Evolutionary conservation across 2,113 vertebrate species (phyloP).

Genomic region (Orycteropus afer): DNA sequence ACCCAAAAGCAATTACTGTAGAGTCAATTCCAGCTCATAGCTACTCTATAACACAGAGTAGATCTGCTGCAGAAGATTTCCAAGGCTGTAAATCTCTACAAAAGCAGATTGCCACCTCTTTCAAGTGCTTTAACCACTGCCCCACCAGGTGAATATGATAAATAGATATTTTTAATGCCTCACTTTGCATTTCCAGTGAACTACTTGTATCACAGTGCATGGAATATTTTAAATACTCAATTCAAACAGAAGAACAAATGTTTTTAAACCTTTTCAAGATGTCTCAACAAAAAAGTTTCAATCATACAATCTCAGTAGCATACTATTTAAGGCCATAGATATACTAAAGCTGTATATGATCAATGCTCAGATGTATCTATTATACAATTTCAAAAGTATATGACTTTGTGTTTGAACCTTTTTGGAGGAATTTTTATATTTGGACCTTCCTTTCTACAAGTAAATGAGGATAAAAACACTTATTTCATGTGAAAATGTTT

Average conservation of each 20-base stretch:
- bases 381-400: neutral
- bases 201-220: neutral
- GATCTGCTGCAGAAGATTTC: neutral
- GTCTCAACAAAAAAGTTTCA: neutral
- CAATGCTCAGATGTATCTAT: neutral
- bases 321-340: neutral
- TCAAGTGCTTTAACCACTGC: neutral
- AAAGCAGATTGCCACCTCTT: neutral
- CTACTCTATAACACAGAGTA: neutral
- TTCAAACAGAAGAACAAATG: neutral
- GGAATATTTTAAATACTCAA: neutral
- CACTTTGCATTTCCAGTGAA: neutral
- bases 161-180: neutral
- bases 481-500: neutral
- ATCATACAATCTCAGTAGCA: neutral
- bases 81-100: neutral
- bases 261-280: neutral
- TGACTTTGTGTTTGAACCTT: neutral
- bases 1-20: neutral
- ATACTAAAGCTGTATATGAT: neutral
- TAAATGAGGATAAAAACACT: neutral
- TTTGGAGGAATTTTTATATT: neutral
- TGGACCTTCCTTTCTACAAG: neutral
- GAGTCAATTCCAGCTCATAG: neutral
- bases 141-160: neutral